Conservation (phyloP, 1,140 invertebrate genomes). For the Trypoxylus dichotomus region DNA sequence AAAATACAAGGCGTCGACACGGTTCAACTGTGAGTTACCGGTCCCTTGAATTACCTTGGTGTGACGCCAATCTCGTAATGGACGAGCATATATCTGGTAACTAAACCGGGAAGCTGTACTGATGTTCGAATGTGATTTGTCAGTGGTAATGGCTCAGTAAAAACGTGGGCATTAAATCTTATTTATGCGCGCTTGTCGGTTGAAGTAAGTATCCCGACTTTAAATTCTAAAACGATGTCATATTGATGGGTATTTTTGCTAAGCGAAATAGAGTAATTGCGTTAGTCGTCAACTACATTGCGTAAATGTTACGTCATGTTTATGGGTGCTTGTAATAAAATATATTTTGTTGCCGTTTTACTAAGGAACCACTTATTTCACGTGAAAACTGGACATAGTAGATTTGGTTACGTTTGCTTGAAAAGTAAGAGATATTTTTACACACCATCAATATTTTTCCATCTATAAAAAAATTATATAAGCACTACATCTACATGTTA, state of each 20-base stretch:
- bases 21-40: slow-evolving; percentile 12
- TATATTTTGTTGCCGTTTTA: too few relatives aligned
- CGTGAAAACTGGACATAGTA: too few relatives aligned
- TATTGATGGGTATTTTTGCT: neutral
- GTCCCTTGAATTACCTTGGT: neutral
- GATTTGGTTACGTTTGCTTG: too few relatives aligned
- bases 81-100: neutral
- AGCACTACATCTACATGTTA: too few relatives aligned
- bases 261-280: neutral
- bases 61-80: neutral
- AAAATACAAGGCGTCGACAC: slow-evolving; percentile 26
- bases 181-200: neutral
- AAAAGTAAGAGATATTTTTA: too few relatives aligned
- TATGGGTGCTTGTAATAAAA: too few relatives aligned
- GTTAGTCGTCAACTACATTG: neutral
- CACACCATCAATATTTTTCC: too few relatives aligned
- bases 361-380: too few relatives aligned
- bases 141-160: neutral
- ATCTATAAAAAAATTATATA: too few relatives aligned
- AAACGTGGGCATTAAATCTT: neutral
- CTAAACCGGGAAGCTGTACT: neutral
- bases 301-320: too few relatives aligned
- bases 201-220: neutral
- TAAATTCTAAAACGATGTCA: neutral
- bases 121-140: neutral